Evolutionary conservation across 1,140 invertebrate genomes (phyloP).

Genomic region (Leguminivora glycinivorella): DNA sequence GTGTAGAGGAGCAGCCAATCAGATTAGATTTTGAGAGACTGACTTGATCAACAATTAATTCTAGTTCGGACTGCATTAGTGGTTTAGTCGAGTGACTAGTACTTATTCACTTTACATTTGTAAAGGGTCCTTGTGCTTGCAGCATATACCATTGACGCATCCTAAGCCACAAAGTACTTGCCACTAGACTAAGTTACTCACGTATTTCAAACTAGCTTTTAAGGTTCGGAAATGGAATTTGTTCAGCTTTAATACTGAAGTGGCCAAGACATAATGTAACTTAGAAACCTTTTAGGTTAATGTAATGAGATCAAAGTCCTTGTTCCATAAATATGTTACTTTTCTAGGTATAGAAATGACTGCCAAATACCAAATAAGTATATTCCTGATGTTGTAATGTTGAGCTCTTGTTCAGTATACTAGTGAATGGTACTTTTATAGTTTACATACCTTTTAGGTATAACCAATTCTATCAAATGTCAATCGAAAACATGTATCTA

Average conservation of each 20-base stretch:
- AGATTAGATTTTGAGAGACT: neutral
- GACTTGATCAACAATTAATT: neutral
- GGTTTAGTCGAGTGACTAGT: too few species aligned
- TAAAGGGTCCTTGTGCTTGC: too few species aligned
- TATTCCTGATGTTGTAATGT: neutral
- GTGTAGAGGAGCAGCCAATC: neutral
- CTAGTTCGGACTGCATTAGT: too few species aligned
- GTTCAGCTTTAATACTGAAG: neutral
- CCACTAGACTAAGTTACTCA: too few species aligned
- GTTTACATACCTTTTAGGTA: too few species aligned
- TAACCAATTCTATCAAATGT: too few species aligned
- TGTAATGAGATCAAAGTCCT: constrained; percentile 19
- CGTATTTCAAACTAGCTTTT: too few species aligned
- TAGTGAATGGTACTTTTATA: too few species aligned
- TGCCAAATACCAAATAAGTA: constrained; percentile 19
- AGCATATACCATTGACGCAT: too few species aligned
- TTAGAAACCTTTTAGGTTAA: neutral
- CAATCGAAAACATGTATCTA: too few species aligned
- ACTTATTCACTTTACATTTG: too few species aligned
- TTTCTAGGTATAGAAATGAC: constrained; percentile 12
- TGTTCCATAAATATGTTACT: constrained; percentile 8
- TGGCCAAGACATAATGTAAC: constrained; percentile 1
- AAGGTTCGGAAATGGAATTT: neutral
- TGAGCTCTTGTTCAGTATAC: neutral
- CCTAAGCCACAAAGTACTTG: too few species aligned